Percentiles rank a stretch among this genome's conserved stretches.
phyloP scores from a whole-genome alignment of 2,113 vertebrate species.

The Urocolius indicus region DNA sequence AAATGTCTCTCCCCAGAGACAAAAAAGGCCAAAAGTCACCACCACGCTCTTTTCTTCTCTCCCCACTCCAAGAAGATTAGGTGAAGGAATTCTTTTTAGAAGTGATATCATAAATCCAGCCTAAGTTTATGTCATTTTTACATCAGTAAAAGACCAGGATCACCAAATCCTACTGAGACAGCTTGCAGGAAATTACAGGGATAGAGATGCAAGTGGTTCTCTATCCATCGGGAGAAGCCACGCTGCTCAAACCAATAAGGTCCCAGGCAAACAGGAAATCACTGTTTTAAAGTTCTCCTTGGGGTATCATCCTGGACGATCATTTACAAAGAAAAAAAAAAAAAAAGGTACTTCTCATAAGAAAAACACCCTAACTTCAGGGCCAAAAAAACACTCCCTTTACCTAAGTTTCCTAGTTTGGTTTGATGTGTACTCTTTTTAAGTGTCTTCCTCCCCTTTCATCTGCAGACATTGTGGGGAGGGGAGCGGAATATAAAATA shows the following conservation, averaged over 20 bases:
- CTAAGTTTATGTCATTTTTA: conserved; percentile 25
- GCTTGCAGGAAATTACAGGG: conserved; percentile 50
- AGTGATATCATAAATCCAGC: conserved; percentile 9
- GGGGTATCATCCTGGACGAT: not conserved
- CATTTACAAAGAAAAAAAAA: too few species aligned
- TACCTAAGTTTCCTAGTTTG: not conserved
- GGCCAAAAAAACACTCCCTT: not conserved
- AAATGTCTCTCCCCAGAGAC: not conserved
- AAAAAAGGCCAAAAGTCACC: not conserved
- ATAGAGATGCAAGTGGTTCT: conserved; percentile 28
- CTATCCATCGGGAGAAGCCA: not conserved
- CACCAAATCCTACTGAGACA: conserved; percentile 32
- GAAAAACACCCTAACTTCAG: not conserved
- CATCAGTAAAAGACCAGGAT: not conserved
- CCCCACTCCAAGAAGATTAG: not conserved
- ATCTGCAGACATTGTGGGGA: not conserved
- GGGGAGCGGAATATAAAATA: not conserved
- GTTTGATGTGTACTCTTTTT: not conserved
- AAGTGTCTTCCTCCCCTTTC: not conserved
- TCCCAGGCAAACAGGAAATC: conserved; percentile 39
- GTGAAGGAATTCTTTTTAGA: conserved; percentile 25
- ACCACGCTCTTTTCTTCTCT: not conserved
- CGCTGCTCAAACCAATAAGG: not conserved
- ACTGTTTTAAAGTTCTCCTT: conserved; percentile 16
- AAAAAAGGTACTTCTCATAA: not conserved